Evolutionary conservation across 2,113 vertebrate genomes (phyloP).

Genomic region (Perognathus longimembris): DNA sequence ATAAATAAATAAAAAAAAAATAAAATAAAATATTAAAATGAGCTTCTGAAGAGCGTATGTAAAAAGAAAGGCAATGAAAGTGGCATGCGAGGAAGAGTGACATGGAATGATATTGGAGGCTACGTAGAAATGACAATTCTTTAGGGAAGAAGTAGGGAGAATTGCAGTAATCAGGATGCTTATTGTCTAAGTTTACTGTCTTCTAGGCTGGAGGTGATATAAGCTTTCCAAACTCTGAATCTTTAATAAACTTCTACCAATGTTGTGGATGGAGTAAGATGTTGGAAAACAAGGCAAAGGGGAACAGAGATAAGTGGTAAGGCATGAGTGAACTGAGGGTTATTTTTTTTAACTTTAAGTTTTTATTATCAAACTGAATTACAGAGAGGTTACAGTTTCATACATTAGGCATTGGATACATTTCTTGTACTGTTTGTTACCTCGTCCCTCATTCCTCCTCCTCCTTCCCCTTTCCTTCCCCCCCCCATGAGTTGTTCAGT

Average conservation of each 20-base stretch:
- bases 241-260: not conserved
- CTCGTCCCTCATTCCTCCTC: too few relatives aligned
- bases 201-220: not conserved
- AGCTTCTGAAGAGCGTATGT: not conserved
- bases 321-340: not conserved
- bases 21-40: not conserved
- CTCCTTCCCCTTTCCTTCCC: too few relatives aligned
- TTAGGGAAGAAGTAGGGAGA: not conserved
- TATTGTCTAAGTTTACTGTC: not conserved
- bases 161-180: not conserved
- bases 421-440: too few relatives aligned
- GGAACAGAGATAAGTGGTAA: not conserved
- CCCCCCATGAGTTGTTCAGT: too few relatives aligned
- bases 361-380: too few relatives aligned
- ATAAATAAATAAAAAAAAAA: too few relatives aligned
- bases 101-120: not conserved
- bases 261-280: not conserved
- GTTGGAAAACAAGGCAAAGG: not conserved
- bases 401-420: too few relatives aligned
- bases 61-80: constrained; percentile 6
- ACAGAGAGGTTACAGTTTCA: too few relatives aligned
- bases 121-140: not conserved
- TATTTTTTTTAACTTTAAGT: too few relatives aligned
- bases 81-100: not conserved
- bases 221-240: not conserved